phyloP scores from a whole-genome alignment of 2,797 vertebrate species.

The Tangara arthus region DNA sequence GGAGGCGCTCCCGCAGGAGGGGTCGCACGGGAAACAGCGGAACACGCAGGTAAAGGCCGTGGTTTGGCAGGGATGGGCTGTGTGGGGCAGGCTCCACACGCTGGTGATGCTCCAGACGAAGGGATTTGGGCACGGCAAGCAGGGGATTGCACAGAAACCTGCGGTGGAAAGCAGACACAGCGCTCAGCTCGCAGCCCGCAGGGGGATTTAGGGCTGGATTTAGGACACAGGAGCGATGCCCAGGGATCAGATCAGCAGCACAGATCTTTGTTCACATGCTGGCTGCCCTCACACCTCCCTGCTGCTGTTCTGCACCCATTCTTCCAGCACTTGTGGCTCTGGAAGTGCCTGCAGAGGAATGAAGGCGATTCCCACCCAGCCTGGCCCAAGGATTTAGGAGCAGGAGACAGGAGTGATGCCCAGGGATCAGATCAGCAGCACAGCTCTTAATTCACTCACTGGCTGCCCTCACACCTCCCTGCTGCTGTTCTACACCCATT shows the following conservation, averaged over 20 bases:
- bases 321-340: not conserved
- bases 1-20: constrained; percentile 94
- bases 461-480: not conserved
- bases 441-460: not conserved
- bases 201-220: not conserved
- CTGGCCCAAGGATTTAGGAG: not conserved
- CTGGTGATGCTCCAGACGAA: constrained; percentile 71
- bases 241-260: not conserved
- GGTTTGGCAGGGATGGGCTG: constrained; percentile 86
- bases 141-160: constrained; percentile 44
- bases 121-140: not conserved
- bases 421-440: not conserved
- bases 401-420: not conserved
- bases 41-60: constrained; percentile 99
- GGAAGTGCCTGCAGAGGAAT: not conserved
- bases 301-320: not conserved
- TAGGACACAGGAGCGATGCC: not conserved
- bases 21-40: constrained; percentile 99
- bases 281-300: not conserved
- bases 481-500: not conserved
- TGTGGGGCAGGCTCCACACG: constrained; percentile 89
- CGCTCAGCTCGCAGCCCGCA: not conserved
- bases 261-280: not conserved
- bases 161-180: not conserved
- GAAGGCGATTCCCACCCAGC: not conserved